A percentile compares a stretch with the other conserved stretches of the same genome.
Evolutionary conservation across 2,797 vertebrate species (phyloP).

Genomic region (Labroides dimidiatus): DNA sequence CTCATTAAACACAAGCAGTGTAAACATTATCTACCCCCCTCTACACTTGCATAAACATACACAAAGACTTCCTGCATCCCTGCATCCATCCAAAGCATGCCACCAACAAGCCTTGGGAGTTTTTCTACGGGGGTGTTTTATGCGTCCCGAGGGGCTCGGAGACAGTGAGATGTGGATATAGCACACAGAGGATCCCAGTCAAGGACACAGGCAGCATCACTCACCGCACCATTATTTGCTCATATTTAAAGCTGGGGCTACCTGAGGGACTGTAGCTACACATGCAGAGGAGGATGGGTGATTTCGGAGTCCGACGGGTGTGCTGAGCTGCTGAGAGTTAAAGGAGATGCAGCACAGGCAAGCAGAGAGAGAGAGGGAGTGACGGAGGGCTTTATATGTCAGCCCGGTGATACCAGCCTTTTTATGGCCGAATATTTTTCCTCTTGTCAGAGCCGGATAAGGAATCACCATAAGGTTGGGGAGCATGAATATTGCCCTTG

Average conservation of each 20-base stretch:
- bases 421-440: constrained; percentile 82
- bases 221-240: constrained; percentile 81
- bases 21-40: constrained; percentile 58
- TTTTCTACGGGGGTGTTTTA: constrained; percentile 76
- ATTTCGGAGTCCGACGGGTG: constrained; percentile 81
- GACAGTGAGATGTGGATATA: constrained; percentile 78
- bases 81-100: constrained; percentile 66
- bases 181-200: constrained; percentile 81
- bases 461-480: constrained; percentile 81
- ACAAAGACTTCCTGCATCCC: constrained; percentile 65
- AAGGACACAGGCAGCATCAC: constrained; percentile 83
- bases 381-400: constrained; percentile 78
- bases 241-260: constrained; percentile 81
- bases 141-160: constrained; percentile 66
- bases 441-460: constrained; percentile 79
- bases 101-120: constrained; percentile 75
- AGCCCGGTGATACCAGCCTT: constrained; percentile 75
- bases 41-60: constrained; percentile 60
- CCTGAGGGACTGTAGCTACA: constrained; percentile 73
- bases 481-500: constrained; percentile 81
- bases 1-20: constrained; percentile 72
- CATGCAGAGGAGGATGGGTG: constrained; percentile 70
- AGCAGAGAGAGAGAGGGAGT: constrained; percentile 48
- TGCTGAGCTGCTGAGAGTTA: constrained; percentile 67
- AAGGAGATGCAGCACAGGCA: constrained; percentile 52